phyloP scores from a whole-genome alignment of 2,888 invertebrate genomes.

The Odontocerum albicorne region DNA sequence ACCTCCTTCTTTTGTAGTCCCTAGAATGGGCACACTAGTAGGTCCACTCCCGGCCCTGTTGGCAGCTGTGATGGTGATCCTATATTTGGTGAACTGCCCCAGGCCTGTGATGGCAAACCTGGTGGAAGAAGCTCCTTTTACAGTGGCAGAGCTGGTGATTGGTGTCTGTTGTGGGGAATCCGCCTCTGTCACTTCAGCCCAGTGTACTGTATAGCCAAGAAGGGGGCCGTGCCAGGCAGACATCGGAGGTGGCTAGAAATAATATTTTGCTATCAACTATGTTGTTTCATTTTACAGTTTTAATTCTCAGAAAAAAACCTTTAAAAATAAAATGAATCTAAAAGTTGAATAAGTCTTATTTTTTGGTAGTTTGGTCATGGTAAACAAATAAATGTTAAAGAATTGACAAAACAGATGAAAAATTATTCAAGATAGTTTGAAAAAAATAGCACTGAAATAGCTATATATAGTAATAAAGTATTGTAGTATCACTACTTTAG shows the following conservation, averaged over 20 bases:
- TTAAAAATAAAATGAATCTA: no score
- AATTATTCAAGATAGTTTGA: no score
- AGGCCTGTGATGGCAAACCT: constrained; percentile 54
- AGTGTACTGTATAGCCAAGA: constrained; percentile 75
- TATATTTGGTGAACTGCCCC: constrained; percentile 66
- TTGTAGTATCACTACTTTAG: no score
- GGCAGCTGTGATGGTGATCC: constrained; percentile 65
- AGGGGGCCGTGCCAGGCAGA: constrained; percentile 77
- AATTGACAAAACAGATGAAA: no score
- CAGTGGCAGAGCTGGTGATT: constrained; percentile 38
- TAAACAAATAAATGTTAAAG: no score
- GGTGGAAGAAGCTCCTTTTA: constrained; percentile 55
- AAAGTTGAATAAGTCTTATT: no score
- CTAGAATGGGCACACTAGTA: constrained; percentile 57
- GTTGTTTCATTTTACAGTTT: no score
- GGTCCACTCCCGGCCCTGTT: constrained; percentile 68
- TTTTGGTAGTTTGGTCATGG: no score
- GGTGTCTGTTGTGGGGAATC: constrained; percentile 36
- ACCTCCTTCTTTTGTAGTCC: constrained; percentile 67
- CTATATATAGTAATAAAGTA: no score
- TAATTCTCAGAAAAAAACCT: no score
- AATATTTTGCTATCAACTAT: no score
- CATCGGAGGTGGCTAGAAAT: constrained; percentile 62
- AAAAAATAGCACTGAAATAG: no score
- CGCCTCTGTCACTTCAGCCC: constrained; percentile 54